Conservation (phyloP, 2,888 invertebrate species). For the Cheilosia vulpina region DNA sequence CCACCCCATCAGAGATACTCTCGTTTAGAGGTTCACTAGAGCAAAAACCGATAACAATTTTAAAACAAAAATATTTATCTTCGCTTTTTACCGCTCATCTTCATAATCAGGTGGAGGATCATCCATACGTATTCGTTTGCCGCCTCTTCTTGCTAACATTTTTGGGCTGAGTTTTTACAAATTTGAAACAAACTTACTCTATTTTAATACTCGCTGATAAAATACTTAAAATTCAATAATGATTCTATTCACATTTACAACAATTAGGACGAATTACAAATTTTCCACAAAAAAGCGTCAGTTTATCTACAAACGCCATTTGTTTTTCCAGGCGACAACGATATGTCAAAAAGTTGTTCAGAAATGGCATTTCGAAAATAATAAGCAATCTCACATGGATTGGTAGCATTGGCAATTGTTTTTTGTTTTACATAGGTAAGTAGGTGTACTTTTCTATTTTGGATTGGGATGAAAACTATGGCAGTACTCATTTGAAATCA, state of each 20-base stretch:
- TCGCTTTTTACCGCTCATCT: conserved; percentile 83
- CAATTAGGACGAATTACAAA: conserved; percentile 33
- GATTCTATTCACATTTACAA: conserved; percentile 49
- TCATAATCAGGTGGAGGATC: conserved; percentile 95
- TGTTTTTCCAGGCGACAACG: conserved; percentile 19
- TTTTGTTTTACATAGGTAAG: too few species aligned
- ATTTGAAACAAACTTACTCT: conserved; percentile 2
- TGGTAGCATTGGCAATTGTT: neutral
- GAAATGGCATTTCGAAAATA: conserved; percentile 1
- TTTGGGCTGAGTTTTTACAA: conserved; percentile 11
- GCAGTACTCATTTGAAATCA: too few species aligned
- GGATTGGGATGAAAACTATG: too few species aligned
- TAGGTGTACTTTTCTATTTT: too few species aligned
- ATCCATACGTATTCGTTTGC: conserved; percentile 96
- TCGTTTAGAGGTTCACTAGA: conserved; percentile 82
- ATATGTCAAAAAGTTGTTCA: conserved; percentile 15
- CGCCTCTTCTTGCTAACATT: conserved; percentile 92
- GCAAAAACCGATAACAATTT: neutral
- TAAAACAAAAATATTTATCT: too few species aligned
- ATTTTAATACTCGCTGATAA: neutral
- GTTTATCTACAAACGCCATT: conserved; percentile 58
- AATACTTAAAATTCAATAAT: conserved; percentile 33
- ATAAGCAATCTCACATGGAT: neutral
- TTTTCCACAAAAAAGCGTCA: conserved; percentile 59
- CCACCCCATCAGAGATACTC: conserved; percentile 84